A percentile compares a stretch with the other conserved stretches of the same genome.
These are phyloP conservation scores for Tyrannus savana DNA, from an alignment of 2,113 vertebrate genomes.

Conservation along the genomic window DNA sequence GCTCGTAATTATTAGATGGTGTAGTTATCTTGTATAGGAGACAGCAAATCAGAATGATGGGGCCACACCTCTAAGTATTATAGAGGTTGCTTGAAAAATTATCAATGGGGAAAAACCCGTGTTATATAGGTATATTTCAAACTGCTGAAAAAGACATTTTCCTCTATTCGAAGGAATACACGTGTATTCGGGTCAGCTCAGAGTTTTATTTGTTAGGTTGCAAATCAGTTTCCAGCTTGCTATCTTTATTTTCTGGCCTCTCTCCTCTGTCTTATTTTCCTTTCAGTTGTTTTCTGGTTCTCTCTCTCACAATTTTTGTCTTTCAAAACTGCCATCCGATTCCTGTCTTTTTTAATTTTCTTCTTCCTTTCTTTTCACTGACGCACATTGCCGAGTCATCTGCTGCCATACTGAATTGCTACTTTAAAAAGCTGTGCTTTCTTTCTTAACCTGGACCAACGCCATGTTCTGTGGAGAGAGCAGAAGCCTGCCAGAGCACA, in stretches of 20 bases:
- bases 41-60: neutral
- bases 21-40: neutral
- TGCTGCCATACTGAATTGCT: neutral
- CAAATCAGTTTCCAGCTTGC: neutral
- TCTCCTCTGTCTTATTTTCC: neutral
- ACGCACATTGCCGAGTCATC: neutral
- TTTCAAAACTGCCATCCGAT: neutral
- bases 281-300: neutral
- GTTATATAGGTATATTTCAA: neutral
- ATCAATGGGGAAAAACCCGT: accelerated
- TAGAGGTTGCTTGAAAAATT: neutral
- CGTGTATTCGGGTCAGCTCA: accelerated
- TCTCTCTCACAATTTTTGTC: neutral
- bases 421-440: neutral
- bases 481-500: neutral
- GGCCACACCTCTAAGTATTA: neutral
- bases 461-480: neutral
- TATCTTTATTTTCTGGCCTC: neutral
- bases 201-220: neutral
- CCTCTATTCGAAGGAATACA: neutral
- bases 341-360: neutral
- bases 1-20: neutral
- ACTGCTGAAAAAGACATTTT: neutral
- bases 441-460: neutral
- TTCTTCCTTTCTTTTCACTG: neutral